Conservation (phyloP, 2,888 invertebrate genomes). For the Sacculina carcini region DNA sequence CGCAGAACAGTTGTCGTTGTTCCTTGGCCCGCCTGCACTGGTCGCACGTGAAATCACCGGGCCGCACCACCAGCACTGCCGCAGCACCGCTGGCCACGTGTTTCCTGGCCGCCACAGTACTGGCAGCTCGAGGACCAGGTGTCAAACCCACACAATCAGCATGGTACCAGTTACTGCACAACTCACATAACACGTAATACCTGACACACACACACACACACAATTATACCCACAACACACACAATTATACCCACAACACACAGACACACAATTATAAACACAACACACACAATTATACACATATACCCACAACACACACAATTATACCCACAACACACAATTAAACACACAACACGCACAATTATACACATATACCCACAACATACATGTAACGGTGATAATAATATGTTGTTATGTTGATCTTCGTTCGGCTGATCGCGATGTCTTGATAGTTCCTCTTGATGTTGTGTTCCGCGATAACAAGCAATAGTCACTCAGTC, state of each 20-base stretch:
- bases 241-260: not conserved
- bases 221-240: not conserved
- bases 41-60: slow-evolving; percentile 33
- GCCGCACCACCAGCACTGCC: not conserved
- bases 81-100: slow-evolving; percentile 11
- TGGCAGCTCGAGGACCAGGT: slow-evolving; percentile 70
- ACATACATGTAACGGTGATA: too few species aligned
- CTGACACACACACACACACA: slow-evolving; percentile 23
- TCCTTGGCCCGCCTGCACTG: slow-evolving; percentile 63
- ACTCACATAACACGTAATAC: slow-evolving; percentile 91
- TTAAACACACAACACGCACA: too few species aligned
- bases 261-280: too few species aligned
- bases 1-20: slow-evolving; percentile 76
- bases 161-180: slow-evolving; percentile 97
- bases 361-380: too few species aligned
- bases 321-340: too few species aligned
- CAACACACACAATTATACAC: too few species aligned
- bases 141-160: slow-evolving; percentile 85
- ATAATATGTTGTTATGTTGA: too few species aligned
- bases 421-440: too few species aligned
- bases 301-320: too few species aligned
- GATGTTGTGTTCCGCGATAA: too few species aligned
- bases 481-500: too few species aligned
- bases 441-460: too few species aligned
- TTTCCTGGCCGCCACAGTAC: slow-evolving; percentile 66